Percentiles rank a stretch among this genome's conserved stretches.
phyloP scores from a whole-genome alignment of 2,113 vertebrate genomes.

The Lasiurus borealis region DNA sequence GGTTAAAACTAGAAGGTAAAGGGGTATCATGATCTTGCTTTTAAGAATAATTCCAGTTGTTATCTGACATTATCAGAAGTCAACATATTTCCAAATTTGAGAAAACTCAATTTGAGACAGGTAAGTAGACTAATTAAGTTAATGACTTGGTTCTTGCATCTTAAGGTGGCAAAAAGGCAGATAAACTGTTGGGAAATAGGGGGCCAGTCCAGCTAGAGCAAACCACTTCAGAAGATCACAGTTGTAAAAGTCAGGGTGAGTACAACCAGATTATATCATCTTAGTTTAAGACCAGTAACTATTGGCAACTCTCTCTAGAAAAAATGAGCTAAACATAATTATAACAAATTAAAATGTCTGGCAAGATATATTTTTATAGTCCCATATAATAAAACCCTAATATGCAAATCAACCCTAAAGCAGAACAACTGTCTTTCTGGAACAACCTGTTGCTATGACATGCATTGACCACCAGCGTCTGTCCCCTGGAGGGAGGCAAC shows the following conservation, averaged over 20 bases:
- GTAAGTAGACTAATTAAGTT: constrained; percentile 18
- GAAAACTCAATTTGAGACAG: constrained; percentile 22
- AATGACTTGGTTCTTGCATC: background rate
- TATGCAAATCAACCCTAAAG: too few species aligned
- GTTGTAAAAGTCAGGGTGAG: background rate
- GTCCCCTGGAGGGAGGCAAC: too few species aligned
- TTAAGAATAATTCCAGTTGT: background rate
- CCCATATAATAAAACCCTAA: too few species aligned
- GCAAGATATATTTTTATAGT: constrained; percentile 32
- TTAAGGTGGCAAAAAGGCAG: background rate
- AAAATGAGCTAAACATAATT: constrained; percentile 64
- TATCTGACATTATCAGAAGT: background rate
- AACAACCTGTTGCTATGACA: too few species aligned
- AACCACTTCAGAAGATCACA: constrained; percentile 4
- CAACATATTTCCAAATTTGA: background rate
- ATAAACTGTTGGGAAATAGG: background rate
- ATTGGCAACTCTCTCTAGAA: constrained; percentile 60
- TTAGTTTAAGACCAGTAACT: constrained; percentile 46
- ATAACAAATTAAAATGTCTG: constrained; percentile 63
- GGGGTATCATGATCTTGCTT: background rate
- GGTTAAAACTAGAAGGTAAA: background rate
- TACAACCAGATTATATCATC: constrained; percentile 20
- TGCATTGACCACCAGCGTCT: too few species aligned
- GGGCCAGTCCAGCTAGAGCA: background rate
- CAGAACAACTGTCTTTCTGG: too few species aligned